phyloP scores from a whole-genome alignment of 2,888 invertebrate species.

The Beris chalybata region DNA sequence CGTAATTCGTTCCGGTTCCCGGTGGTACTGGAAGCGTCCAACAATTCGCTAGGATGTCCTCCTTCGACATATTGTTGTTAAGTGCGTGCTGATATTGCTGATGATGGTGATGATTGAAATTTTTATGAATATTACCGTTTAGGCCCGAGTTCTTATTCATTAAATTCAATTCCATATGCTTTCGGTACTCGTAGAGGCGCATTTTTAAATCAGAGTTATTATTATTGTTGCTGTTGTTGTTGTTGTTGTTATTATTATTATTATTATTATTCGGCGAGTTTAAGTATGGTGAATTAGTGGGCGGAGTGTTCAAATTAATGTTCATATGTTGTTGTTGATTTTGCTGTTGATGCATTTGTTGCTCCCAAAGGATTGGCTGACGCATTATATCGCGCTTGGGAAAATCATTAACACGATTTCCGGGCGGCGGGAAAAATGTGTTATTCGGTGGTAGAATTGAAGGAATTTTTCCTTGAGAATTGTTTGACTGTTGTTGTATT shows the following conservation, averaged over 20 bases:
- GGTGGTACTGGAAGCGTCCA: slow-evolving; percentile 36
- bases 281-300: slow-evolving; percentile 38
- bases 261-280: slow-evolving; percentile 37
- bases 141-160: slow-evolving; percentile 31
- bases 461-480: slow-evolving; percentile 33
- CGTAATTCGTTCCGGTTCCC: slow-evolving; percentile 32
- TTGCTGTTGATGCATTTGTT: slow-evolving; percentile 36
- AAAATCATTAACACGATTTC: slow-evolving; percentile 38
- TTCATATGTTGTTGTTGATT: slow-evolving; percentile 38
- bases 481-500: slow-evolving; percentile 4
- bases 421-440: slow-evolving; percentile 40
- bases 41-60: slow-evolving; percentile 36
- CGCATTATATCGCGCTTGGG: slow-evolving; percentile 35
- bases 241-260: slow-evolving; percentile 23
- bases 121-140: slow-evolving; percentile 37
- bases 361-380: slow-evolving; percentile 39
- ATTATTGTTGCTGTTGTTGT: slow-evolving; percentile 31
- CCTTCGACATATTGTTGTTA: slow-evolving; percentile 38
- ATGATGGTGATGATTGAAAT: slow-evolving; percentile 12
- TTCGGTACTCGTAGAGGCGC: slow-evolving; percentile 37
- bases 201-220: slow-evolving; percentile 25
- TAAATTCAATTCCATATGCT: slow-evolving; percentile 39
- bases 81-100: slow-evolving; percentile 25
- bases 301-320: slow-evolving; percentile 38
- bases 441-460: slow-evolving; percentile 36